Evolutionary conservation across 2,888 invertebrate species (phyloP), one percentile per base, ranked within the genome.

Genomic region (Bruchidius siliquastri): DNA sequence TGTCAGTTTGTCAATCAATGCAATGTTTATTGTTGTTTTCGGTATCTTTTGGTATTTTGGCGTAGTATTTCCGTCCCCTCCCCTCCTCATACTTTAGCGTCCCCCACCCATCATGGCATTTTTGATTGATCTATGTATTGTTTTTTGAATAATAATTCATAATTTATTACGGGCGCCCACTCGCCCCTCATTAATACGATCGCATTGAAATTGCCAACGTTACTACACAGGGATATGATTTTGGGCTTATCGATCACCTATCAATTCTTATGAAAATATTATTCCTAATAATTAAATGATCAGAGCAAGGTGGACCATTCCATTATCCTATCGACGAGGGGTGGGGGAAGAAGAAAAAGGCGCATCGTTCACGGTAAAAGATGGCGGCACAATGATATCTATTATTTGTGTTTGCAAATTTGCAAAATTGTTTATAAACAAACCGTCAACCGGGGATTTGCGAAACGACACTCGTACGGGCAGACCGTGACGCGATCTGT

Each of bases 311-410:
- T 67, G 84, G 84, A 83, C 82, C 78, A 81, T 82, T 84, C 84
- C 83, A 84, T 84, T 84, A 83, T 83, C 82, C 80, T 79, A 77
- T 75, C 74, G 76, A 77, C 75, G 80, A 80, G 81, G 77, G 76
- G 79, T 80, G 76, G 81, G 79, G 79, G 78, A 78, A 79, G 78
- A 77, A 81, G 81, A 80, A 77, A 82, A 80, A 81, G 81, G 82
- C 83, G 84, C 83, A 81, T 81, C 82, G 83, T 81, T 83, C 83
- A 82, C 83, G 83, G 81, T 82, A 82, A 84, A 86, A 86, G 85
- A 86, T 86, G 86, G 86, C 86, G 84, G 86, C 83, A 80, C 79
- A 80, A 82, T 84, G 84, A 85, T 85, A 83, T 82, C 81, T 83
- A 22, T 21, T 82, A 81, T 82, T 83, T 82, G 79, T 80, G 79